Conservation (phyloP, 2,888 invertebrate species). For the Amaurobius ferox region DNA sequence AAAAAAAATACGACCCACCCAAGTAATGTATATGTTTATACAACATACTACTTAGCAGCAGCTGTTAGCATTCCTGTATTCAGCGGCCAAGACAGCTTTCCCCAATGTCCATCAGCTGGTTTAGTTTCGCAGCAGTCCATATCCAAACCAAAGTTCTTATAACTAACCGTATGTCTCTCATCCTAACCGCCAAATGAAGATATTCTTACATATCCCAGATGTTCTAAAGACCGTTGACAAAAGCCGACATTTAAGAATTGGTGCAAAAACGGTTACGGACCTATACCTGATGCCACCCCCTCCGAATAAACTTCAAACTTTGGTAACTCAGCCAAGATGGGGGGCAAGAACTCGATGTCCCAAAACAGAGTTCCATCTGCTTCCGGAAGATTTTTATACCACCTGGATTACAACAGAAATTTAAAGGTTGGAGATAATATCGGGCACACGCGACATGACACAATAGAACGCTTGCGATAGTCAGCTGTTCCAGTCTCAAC, state of each 20-base stretch:
- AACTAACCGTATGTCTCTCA: not conserved
- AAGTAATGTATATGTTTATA: no score
- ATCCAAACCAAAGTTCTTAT: not conserved
- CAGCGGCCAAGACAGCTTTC: no score
- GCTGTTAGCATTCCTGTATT: no score
- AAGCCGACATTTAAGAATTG: not conserved
- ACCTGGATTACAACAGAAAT: slow-evolving; percentile 22
- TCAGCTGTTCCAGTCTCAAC: slow-evolving; percentile 33
- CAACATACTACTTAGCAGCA: no score
- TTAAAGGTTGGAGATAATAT: slow-evolving; percentile 11
- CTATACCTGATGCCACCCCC: slow-evolving; percentile 4
- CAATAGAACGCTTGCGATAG: slow-evolving; percentile 9
- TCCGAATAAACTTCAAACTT: slow-evolving; percentile 6
- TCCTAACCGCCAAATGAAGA: not conserved
- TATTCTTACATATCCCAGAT: slow-evolving; percentile 30
- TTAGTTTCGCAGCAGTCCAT: no score
- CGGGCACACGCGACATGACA: slow-evolving; percentile 22
- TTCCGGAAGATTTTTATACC: slow-evolving; percentile 35
- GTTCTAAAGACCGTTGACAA: slow-evolving; percentile 38
- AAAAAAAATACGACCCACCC: no score
- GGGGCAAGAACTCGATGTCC: not conserved
- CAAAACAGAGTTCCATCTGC: slow-evolving; percentile 36
- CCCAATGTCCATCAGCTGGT: no score
- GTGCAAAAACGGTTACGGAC: not conserved
- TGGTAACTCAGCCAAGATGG: not conserved